A percentile compares a stretch with the other conserved stretches of the same genome.
These are phyloP conservation scores for Elgaria multicarinata DNA, from an alignment of 2,113 vertebrate species.

Conservation along the genomic window DNA sequence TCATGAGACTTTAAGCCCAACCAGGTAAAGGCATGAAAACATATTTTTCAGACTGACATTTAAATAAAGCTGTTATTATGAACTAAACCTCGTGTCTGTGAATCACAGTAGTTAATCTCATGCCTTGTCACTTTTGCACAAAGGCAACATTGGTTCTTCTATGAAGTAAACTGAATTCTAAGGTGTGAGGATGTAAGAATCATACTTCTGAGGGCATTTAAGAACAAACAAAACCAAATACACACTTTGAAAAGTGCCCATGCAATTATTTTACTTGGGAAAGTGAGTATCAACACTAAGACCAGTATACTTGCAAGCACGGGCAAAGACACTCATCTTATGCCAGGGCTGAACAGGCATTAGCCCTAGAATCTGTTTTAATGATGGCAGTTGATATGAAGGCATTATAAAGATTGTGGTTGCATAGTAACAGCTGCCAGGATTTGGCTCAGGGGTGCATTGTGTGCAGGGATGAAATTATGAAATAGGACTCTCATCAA, in stretches of 20 bases:
- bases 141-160: not conserved
- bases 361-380: not conserved
- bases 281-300: not conserved
- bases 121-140: slow-evolving; percentile 60
- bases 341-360: not conserved
- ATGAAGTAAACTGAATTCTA: not conserved
- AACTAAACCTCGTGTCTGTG: slow-evolving; percentile 31
- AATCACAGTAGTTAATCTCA: slow-evolving; percentile 37
- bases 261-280: no score
- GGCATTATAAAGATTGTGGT: not conserved
- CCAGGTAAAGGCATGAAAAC: slow-evolving; percentile 42
- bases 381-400: not conserved
- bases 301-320: not conserved
- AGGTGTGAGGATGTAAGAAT: not conserved
- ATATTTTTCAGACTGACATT: not conserved
- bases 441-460: not conserved
- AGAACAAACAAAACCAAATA: no score
- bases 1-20: slow-evolving; percentile 2
- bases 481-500: not conserved
- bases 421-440: not conserved
- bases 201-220: no score
- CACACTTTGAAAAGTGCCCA: not conserved
- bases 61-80: slow-evolving; percentile 1
- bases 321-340: not conserved
- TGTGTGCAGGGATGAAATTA: not conserved